Percentiles rank a stretch among this genome's conserved stretches.
These are phyloP conservation scores for Thalassoma bifasciatum DNA, from an alignment of 2,113 vertebrate species.

Conservation along the genomic window DNA sequence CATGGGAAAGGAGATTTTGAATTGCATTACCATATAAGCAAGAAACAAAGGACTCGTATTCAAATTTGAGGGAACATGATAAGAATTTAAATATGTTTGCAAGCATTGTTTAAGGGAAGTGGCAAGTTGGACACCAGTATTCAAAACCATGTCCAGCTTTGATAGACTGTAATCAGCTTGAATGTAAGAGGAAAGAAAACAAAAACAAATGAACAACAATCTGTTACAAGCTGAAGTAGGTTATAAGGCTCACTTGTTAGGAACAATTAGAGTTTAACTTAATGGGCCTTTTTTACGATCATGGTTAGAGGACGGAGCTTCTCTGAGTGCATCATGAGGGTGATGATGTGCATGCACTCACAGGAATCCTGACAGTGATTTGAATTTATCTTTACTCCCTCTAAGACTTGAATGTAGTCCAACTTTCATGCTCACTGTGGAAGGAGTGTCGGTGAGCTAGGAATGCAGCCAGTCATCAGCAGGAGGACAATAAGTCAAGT, in stretches of 20 bases:
- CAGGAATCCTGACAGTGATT: slow-evolving; percentile 39
- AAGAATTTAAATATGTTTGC: neutral
- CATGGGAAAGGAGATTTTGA: neutral
- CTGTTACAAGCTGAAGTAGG: neutral
- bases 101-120: neutral
- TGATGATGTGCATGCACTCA: slow-evolving; percentile 32
- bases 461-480: slow-evolving; percentile 26
- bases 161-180: neutral
- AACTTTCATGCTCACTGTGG: slow-evolving; percentile 14
- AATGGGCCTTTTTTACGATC: neutral
- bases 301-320: neutral
- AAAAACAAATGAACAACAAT: neutral
- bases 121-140: neutral
- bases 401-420: slow-evolving; percentile 26
- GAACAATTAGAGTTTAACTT: slow-evolving; percentile 1
- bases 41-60: neutral
- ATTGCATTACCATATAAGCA: neutral
- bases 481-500: neutral
- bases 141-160: neutral
- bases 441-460: slow-evolving; percentile 20
- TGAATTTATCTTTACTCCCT: slow-evolving; percentile 34
- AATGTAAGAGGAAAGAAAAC: neutral
- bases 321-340: slow-evolving; percentile 24
- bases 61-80: neutral
- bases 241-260: slow-evolving; percentile 8